phyloP scores from a whole-genome alignment of 2,888 invertebrate species.

The Choreutis nemorana region DNA sequence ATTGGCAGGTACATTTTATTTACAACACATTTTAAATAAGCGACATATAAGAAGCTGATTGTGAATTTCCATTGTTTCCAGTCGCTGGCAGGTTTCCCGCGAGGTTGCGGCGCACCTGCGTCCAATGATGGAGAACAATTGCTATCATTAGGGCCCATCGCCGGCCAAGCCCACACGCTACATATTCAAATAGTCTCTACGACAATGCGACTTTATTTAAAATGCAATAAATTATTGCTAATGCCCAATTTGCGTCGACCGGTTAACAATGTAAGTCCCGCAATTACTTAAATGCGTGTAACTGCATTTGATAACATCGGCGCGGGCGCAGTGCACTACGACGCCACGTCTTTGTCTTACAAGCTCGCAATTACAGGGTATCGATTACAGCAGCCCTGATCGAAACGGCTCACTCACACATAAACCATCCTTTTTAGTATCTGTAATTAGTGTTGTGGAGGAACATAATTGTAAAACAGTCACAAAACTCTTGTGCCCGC shows the following conservation, averaged over 20 bases:
- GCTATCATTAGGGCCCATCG: conserved; percentile 56
- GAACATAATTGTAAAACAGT: too few species aligned
- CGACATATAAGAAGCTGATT: conserved; percentile 7
- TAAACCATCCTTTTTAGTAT: conserved; percentile 53
- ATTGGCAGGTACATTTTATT: too few species aligned
- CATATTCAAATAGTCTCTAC: conserved; percentile 55
- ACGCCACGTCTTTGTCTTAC: conserved; percentile 47
- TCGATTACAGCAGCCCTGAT: conserved; percentile 56
- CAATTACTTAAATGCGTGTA: conserved; percentile 66
- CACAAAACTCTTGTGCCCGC: too few species aligned
- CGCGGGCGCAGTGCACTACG: conserved; percentile 17
- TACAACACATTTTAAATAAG: too few species aligned
- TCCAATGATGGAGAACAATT: conserved; percentile 59
- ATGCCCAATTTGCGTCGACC: conserved; percentile 64
- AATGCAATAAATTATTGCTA: conserved; percentile 63
- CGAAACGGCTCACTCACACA: conserved; percentile 45
- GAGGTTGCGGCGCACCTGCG: conserved; percentile 42
- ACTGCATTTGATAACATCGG: conserved; percentile 58
- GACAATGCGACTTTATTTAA: conserved; percentile 57
- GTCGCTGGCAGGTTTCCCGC: conserved; percentile 17
- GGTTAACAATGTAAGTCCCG: conserved; percentile 63
- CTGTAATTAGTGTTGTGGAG: conserved; percentile 45
- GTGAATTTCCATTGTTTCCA: conserved; percentile 10
- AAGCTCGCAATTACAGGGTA: conserved; percentile 56
- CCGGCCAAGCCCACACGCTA: conserved; percentile 43